Evolutionary conservation across 2,113 vertebrate genomes (phyloP), one percentile per base, ranked within the genome.

Genomic region (Hystrix brachyura): DNA sequence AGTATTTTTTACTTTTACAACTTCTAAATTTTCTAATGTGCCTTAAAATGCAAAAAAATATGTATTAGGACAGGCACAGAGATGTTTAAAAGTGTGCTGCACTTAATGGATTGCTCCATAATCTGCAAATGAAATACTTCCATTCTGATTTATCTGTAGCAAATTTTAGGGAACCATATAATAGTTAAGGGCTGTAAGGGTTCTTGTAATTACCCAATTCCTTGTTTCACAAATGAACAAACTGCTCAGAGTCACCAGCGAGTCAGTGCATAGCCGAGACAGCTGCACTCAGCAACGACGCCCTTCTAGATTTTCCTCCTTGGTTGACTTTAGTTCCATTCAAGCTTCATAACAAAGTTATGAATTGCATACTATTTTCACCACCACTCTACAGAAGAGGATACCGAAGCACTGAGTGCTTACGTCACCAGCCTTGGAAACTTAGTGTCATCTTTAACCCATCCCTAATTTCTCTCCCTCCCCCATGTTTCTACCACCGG

Each of bases 51-150:
- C 18, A 94, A 90, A 48, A 71, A 96, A 87, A 51, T 32, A 60
- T 53, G 4, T 76, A 38, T 71, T 92, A 92, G 25, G 18, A 23
- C 25, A 46, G 67, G 80, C 32, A 95, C 27, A 55, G 3, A 78
- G 53, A 69, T 81, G 87, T 57, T 53, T 84, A 85, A 82, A 87
- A 64, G 69, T 72, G 46, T 72, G 46, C 67, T 90, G 17, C 94
- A 62, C 13, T 43, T 88, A 87, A 78, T 2, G 65, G 60, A 43
- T n/a, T 71, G n/a, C 32, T 83, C 76, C 14, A 62, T 69, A 93
- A 81, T 67, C 65, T 90, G 32, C 90, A 71, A 96, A 85, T 92
- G 34, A 67, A 71, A 96, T 64, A 57, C 84, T 71, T 88, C 32
- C 62, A 79, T 34, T 72, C 21, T 64, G 51, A 43, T 60, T 89